Evolutionary conservation across 2,113 vertebrate genomes (phyloP).

Genomic region (Sterrhoptilus dennistouni): DNA sequence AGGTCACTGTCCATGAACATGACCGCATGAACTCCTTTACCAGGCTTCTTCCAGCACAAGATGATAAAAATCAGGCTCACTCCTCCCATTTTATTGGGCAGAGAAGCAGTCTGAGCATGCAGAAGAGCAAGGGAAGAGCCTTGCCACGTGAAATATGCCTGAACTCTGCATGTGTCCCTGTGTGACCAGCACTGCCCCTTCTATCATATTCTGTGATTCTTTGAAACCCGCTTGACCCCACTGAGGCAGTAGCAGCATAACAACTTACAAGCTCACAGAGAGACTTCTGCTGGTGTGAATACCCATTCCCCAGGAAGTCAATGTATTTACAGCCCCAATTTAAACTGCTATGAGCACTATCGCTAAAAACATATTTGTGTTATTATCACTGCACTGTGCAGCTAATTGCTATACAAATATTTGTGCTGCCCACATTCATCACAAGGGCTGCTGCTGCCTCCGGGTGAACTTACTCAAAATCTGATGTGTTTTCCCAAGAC

Average conservation of each 20-base stretch:
- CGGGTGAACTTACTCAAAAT: neutral
- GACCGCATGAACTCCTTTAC: neutral
- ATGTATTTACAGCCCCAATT: neutral
- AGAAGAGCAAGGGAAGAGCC: neutral
- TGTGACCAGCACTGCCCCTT: neutral
- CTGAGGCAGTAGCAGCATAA: neutral
- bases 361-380: neutral
- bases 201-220: neutral
- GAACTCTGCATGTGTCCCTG: neutral
- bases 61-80: neutral
- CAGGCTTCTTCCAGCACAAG: neutral
- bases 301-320: neutral
- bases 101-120: neutral
- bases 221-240: neutral
- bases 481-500: neutral
- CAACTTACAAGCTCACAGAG: neutral
- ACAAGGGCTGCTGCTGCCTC: neutral
- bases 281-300: neutral
- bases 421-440: neutral
- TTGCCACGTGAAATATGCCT: neutral
- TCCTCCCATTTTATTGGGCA: neutral
- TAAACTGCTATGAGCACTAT: neutral
- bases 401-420: conserved; percentile 49
- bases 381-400: neutral
- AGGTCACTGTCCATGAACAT: neutral